Conservation (phyloP, 2,888 invertebrate species). For the Atrina japonica region DNA sequence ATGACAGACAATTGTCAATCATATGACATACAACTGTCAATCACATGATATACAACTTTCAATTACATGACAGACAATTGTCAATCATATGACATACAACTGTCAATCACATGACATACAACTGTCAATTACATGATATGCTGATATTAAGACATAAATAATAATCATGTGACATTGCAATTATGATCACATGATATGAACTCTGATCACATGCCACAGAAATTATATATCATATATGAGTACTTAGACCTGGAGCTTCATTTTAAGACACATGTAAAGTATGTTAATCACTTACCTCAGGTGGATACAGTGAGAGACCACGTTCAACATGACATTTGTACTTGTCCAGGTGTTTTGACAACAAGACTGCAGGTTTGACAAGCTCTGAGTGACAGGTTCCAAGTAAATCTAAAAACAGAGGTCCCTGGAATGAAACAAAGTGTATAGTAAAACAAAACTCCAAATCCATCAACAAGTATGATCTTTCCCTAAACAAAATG, state of each 20-base stretch:
- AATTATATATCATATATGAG: too few relatives aligned
- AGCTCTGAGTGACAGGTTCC: slow-evolving; percentile 80
- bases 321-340: slow-evolving; percentile 72
- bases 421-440: slow-evolving; percentile 63
- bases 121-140: not conserved
- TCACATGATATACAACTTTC: too few relatives aligned
- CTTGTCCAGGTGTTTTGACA: slow-evolving; percentile 72
- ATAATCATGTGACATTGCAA: too few relatives aligned
- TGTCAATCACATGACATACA: not conserved
- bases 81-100: too few relatives aligned
- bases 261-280: too few relatives aligned
- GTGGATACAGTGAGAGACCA: slow-evolving; percentile 77
- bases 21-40: not conserved
- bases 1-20: not conserved
- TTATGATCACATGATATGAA: too few relatives aligned
- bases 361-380: slow-evolving; percentile 77
- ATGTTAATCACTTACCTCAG: slow-evolving; percentile 78
- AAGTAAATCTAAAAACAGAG: slow-evolving; percentile 77
- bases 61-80: not conserved
- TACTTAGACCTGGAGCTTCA: too few relatives aligned
- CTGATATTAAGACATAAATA: too few relatives aligned
- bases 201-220: too few relatives aligned
- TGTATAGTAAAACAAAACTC: not conserved
- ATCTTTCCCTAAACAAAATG: too few relatives aligned
- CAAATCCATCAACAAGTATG: too few relatives aligned